phyloP scores from a whole-genome alignment of 2,113 vertebrate genomes.

The Rissa tridactyla region DNA sequence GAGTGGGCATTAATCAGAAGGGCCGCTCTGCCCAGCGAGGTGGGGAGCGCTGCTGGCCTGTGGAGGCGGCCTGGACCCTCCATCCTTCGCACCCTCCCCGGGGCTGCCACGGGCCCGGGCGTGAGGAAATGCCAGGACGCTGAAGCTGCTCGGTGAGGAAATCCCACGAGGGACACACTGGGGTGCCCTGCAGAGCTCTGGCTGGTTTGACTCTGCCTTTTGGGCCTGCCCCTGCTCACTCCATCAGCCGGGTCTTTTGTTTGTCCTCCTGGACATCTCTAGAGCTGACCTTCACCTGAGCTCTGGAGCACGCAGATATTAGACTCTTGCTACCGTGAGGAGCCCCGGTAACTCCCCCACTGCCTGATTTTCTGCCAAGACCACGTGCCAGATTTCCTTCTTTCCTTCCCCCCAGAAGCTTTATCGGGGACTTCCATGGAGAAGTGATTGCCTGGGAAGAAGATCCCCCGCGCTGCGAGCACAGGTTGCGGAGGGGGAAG shows the following conservation, averaged over 20 bases:
- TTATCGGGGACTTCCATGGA: background rate
- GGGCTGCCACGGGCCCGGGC: rapidly evolving
- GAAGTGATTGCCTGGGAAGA: background rate
- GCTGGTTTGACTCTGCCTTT: background rate
- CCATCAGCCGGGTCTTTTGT: background rate
- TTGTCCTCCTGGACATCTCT: background rate
- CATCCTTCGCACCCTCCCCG: background rate
- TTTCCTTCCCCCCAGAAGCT: background rate
- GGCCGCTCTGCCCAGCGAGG: background rate
- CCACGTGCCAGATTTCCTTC: background rate
- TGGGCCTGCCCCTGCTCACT: background rate
- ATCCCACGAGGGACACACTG: rapidly evolving
- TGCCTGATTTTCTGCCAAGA: background rate
- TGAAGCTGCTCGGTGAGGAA: background rate
- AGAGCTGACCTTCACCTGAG: background rate
- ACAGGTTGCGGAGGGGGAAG: background rate
- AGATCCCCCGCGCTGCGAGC: background rate
- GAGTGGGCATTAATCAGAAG: background rate
- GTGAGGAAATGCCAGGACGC: rapidly evolving
- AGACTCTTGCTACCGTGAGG: rapidly evolving
- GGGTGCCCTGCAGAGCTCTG: background rate
- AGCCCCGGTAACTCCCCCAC: background rate
- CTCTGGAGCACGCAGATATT: rapidly evolving
- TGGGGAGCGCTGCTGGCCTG: background rate
- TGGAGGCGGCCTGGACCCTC: background rate